Conservation (phyloP, 2,888 invertebrate species). For the Suillia variegata region DNA sequence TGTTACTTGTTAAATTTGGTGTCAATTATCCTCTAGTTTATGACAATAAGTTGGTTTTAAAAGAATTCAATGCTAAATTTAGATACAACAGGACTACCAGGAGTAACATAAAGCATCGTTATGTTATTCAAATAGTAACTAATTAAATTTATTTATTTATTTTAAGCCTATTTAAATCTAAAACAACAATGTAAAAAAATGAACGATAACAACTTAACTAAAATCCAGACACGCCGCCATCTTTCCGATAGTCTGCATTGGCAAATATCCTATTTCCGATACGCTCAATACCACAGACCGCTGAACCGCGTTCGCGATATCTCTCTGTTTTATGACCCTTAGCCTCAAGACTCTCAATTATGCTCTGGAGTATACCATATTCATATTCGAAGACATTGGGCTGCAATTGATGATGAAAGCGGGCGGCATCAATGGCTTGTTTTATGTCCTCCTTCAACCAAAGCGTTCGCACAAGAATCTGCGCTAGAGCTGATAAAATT, state of each 20-base stretch:
- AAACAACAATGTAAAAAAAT: too few relatives aligned
- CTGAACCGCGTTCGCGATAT: slow-evolving; percentile 70
- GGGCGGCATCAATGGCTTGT: slow-evolving; percentile 71
- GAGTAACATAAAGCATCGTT: too few relatives aligned
- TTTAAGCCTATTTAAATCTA: too few relatives aligned
- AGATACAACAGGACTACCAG: too few relatives aligned
- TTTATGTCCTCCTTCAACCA: slow-evolving; percentile 72
- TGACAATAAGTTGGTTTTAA: too few relatives aligned
- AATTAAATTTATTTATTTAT: too few relatives aligned
- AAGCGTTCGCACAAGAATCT: slow-evolving; percentile 67
- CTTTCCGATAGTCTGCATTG: slow-evolving; percentile 82
- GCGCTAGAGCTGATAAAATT: slow-evolving; percentile 79
- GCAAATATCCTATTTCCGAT: slow-evolving; percentile 70
- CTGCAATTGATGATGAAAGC: slow-evolving; percentile 87
- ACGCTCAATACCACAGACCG: slow-evolving; percentile 72
- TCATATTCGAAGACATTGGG: slow-evolving; percentile 78
- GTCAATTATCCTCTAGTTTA: too few relatives aligned
- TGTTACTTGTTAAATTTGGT: too few relatives aligned
- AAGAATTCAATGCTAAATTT: too few relatives aligned
- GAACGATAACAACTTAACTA: slow-evolving; percentile 44
- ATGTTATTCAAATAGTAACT: too few relatives aligned
- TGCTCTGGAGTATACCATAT: slow-evolving; percentile 64
- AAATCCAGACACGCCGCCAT: slow-evolving; percentile 77
- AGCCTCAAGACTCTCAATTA: slow-evolving; percentile 68
- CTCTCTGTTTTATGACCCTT: slow-evolving; percentile 73